phyloP scores from a whole-genome alignment of 2,113 vertebrate genomes.

The Danionella cerebrum region DNA sequence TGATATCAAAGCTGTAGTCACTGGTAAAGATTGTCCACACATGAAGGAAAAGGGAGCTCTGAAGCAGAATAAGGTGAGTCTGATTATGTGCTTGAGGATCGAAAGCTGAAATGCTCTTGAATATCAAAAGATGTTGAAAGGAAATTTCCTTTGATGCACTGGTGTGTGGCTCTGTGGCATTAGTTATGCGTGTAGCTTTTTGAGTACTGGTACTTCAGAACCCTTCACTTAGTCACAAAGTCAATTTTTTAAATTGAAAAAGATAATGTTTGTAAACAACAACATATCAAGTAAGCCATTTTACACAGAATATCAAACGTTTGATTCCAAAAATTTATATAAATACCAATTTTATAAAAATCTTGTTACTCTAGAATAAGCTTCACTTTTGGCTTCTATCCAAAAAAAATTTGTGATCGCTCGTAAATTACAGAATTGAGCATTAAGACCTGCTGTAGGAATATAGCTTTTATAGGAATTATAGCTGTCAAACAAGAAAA shows the following conservation, averaged over 20 bases:
- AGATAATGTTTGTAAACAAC: too few species aligned
- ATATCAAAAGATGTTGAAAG: conserved; percentile 15
- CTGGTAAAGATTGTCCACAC: conserved; percentile 97
- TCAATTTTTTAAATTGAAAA: not conserved
- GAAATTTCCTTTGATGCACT: not conserved
- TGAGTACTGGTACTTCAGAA: conserved; percentile 15
- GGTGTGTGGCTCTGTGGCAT: conserved; percentile 32
- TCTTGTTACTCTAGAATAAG: too few species aligned
- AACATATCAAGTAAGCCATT: too few species aligned
- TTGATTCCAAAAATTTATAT: too few species aligned
- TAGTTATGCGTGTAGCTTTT: conserved; percentile 23
- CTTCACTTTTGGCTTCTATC: too few species aligned
- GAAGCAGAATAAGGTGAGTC: conserved; percentile 91
- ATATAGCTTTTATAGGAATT: too few species aligned
- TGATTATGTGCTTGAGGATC: conserved; percentile 18
- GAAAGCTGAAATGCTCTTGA: conserved; percentile 33
- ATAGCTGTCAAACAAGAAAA: too few species aligned
- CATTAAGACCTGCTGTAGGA: too few species aligned
- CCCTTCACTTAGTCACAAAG: conserved; percentile 3
- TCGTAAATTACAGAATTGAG: too few species aligned
- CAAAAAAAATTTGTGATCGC: too few species aligned
- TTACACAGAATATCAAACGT: too few species aligned
- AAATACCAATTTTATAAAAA: too few species aligned
- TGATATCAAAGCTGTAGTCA: conserved; percentile 98
- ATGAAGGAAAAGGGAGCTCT: conserved; percentile 99